These are phyloP conservation scores for Pseudolaguvia tuberculata DNA, from an alignment of 2,113 vertebrate genomes.

Conservation along the genomic window DNA sequence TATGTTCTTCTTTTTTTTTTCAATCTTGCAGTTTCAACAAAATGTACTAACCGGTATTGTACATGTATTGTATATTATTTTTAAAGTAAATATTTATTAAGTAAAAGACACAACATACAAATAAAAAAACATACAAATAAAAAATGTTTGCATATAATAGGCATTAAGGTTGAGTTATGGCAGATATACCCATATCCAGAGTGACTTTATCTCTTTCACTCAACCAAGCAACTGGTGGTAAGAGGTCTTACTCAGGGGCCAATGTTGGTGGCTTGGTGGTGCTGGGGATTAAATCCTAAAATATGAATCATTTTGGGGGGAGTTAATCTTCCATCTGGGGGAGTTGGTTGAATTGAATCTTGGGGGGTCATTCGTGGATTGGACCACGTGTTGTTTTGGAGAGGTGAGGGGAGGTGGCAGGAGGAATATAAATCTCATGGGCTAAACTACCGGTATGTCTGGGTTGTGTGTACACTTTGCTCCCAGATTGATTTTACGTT, in stretches of 20 bases:
- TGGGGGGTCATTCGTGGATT: neutral
- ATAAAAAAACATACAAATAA: neutral
- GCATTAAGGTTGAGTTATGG: neutral
- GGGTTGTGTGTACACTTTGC: neutral
- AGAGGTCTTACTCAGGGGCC: no score
- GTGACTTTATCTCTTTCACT: no score
- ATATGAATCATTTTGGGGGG: no score
- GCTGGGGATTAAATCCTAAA: neutral
- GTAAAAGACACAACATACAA: neutral
- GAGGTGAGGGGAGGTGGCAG: neutral
- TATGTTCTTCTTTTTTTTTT: no score
- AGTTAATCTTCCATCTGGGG: no score
- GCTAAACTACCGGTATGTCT: neutral
- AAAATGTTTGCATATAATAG: neutral
- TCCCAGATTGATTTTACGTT: neutral
- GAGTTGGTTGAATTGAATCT: neutral
- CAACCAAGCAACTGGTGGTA: no score
- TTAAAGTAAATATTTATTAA: neutral
- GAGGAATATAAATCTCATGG: neutral
- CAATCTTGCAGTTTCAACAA: neutral
- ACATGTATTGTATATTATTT: neutral
- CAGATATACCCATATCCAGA: no score
- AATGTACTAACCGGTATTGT: neutral
- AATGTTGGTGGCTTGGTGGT: no score
- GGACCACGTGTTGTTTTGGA: slow-evolving; percentile 21